Base-by-base conservation (phyloP, 1,140 invertebrate genomes). In the Mylabris phalerata region DNA sequence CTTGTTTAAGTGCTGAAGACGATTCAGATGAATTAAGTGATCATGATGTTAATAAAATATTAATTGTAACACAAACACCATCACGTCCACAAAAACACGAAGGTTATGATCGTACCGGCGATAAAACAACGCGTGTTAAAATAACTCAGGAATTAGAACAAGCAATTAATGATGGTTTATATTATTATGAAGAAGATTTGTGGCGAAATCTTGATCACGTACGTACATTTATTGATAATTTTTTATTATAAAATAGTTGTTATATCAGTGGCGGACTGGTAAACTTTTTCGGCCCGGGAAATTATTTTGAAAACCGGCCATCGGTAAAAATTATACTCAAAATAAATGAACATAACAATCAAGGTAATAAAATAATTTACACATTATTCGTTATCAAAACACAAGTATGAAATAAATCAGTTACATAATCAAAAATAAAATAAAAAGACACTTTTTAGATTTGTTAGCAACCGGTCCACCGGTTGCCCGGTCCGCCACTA, bases 131-230 rank as follows among this genome's bases (percentile, higher is more conserved):
- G 0, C 78, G 91, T 55, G 89, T 89, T 10, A 93, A 94, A 80
- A 94, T 98, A 75, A 91, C 89, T 5, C 90, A 96, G 75, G 95
- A 98, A 70, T 77, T 97, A 57, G 92, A 89, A 61, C 88, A 93
- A 74, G 86, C 90, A 9, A 98, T 99, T 63, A 95, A 97, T 71
- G 93, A 98, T 77, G 95, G 95, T 6, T 79, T 99, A 4, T 87
- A 83, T 70, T 92, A 93, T 71, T 99, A 98, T 71, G 95, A 98
- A 77, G 89, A 95, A 69, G 90, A 93, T 72, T 76, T 95, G 32
- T 91, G 89, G 89, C 82, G 77, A 19, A 75, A 80, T 32, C 32
- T 32, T 32, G 32, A 32, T 32, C 7, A 32, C 48, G 71, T 76
- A 43, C 9, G 56, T 26, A 32, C 7, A 7, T 32, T 32, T 32